Percentiles rank a stretch among this genome's conserved stretches.
Evolutionary conservation across 2,888 invertebrate genomes (phyloP).

Genomic region (Xestoiulus laeticollis): DNA sequence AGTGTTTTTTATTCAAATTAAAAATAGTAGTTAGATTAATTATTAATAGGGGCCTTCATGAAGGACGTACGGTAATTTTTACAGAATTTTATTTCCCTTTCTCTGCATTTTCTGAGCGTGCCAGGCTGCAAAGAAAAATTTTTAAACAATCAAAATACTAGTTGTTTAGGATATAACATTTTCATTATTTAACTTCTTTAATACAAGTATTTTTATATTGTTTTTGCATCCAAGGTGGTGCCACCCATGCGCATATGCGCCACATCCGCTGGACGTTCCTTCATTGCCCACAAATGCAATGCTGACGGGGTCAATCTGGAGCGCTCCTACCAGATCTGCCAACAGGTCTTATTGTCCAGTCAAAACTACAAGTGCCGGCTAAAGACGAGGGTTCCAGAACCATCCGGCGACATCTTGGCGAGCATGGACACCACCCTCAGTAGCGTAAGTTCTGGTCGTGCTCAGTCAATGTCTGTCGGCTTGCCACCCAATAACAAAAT

Average conservation of each 20-base stretch:
- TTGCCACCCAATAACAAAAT: conserved; percentile 7
- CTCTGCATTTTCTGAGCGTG: too few relatives aligned
- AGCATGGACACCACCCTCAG: background rate
- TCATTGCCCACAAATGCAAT: conserved; percentile 37
- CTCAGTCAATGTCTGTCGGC: conserved; percentile 47
- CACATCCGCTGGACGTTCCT: background rate
- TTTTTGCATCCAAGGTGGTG: conserved; percentile 8
- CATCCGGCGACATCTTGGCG: background rate
- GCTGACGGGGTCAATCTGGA: conserved; percentile 78
- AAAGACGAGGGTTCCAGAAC: background rate
- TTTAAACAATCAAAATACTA: too few relatives aligned
- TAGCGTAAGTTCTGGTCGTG: conserved; percentile 47
- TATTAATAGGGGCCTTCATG: too few relatives aligned
- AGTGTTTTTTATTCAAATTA: too few relatives aligned
- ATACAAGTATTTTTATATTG: background rate
- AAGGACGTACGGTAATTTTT: too few relatives aligned
- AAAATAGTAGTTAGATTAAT: too few relatives aligned
- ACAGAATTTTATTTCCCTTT: too few relatives aligned
- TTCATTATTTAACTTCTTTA: background rate
- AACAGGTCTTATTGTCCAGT: conserved; percentile 86
- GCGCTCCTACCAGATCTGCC: conserved; percentile 88
- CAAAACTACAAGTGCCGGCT: conserved; percentile 70
- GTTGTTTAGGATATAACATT: too few relatives aligned
- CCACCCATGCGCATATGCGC: conserved; percentile 32
- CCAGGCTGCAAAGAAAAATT: too few relatives aligned